Evolutionary conservation across 2,888 invertebrate species (phyloP).

Genomic region (Panorpa germanica): DNA sequence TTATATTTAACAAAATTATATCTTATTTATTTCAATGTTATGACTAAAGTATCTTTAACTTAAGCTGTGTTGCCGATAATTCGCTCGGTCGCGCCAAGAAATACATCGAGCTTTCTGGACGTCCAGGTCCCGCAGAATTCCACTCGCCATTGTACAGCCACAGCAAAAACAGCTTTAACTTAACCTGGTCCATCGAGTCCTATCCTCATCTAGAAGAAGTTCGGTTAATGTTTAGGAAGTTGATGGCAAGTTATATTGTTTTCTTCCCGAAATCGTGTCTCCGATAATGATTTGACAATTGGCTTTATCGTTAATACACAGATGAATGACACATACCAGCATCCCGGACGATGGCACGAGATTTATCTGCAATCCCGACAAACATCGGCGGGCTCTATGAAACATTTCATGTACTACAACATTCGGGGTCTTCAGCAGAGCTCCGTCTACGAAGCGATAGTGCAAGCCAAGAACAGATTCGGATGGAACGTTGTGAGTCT

Average conservation of each 20-base stretch:
- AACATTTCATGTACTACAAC: slow-evolving; percentile 9
- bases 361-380: too few species aligned
- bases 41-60: too few species aligned
- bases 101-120: slow-evolving; percentile 42
- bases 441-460: slow-evolving; percentile 40
- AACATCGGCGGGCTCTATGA: slow-evolving; percentile 1
- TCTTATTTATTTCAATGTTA: slow-evolving; percentile 11
- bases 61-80: slow-evolving; percentile 32
- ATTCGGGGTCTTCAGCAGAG: slow-evolving; percentile 28
- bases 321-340: slow-evolving; percentile 40
- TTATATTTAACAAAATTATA: too few species aligned
- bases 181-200: slow-evolving; percentile 46
- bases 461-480: slow-evolving; percentile 42
- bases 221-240: slow-evolving; percentile 37
- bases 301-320: too few species aligned
- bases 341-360: slow-evolving; percentile 39
- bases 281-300: too few species aligned
- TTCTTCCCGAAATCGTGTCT: too few species aligned
- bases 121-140: slow-evolving; percentile 41
- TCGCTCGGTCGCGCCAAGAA: slow-evolving; percentile 30
- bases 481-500: slow-evolving; percentile 44
- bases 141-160: slow-evolving; percentile 37
- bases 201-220: slow-evolving; percentile 43
- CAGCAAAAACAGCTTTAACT: slow-evolving; percentile 37
- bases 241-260: slow-evolving; percentile 32